Percentiles rank a stretch among this genome's conserved stretches.
Evolutionary conservation across 2,888 invertebrate species (phyloP).

Genomic region (Orthosia incerta): DNA sequence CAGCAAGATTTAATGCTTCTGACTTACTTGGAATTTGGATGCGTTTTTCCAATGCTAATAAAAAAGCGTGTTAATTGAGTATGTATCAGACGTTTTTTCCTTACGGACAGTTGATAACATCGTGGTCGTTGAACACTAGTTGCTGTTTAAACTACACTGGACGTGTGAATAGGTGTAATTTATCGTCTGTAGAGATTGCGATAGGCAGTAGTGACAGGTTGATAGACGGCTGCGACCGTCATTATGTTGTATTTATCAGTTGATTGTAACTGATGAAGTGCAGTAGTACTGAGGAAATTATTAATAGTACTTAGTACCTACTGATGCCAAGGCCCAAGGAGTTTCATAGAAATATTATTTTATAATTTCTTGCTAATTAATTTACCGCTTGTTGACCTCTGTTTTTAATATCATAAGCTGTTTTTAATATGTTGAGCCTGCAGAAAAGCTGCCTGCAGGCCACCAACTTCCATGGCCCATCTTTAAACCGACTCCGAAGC

Average conservation of each 20-base stretch:
- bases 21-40: constrained; percentile 21
- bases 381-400: constrained; percentile 1
- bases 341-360: constrained; percentile 1
- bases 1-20: constrained; percentile 3
- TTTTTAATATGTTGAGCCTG: no score
- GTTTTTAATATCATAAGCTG: not conserved
- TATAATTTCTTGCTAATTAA: not conserved
- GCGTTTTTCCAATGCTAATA: constrained; percentile 25
- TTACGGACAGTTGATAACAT: constrained; percentile 27
- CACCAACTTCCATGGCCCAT: no score
- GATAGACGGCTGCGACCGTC: constrained; percentile 18
- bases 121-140: constrained; percentile 26
- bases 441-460: no score
- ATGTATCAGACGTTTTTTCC: constrained; percentile 42
- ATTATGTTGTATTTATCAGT: constrained; percentile 29
- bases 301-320: not conserved
- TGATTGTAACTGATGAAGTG: constrained; percentile 24
- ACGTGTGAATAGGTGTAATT: constrained; percentile 47
- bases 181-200: constrained; percentile 36
- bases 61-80: constrained; percentile 24
- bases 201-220: constrained; percentile 45
- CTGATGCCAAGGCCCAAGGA: no score
- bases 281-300: constrained; percentile 3
- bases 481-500: no score
- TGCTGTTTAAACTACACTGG: constrained; percentile 19